These are phyloP conservation scores for Terrapene triunguis DNA, from an alignment of 2,113 vertebrate species.

Conservation along the genomic window DNA sequence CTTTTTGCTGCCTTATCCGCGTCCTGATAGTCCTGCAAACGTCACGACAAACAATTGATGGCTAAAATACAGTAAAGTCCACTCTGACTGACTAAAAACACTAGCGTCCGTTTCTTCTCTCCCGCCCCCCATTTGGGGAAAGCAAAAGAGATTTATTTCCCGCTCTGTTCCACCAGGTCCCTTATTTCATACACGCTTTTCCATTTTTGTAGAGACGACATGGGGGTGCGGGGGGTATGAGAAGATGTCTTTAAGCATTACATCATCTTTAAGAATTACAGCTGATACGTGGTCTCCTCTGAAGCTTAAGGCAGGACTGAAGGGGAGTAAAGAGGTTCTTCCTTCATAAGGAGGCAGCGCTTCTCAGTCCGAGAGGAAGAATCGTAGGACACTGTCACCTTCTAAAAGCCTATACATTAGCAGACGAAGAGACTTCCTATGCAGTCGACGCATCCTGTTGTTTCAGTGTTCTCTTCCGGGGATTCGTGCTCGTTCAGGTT, in stretches of 20 bases:
- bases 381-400: neutral
- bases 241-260: neutral
- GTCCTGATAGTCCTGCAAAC: too few relatives aligned
- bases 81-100: neutral
- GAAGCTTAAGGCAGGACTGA: neutral
- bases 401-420: neutral
- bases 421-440: neutral
- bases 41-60: neutral
- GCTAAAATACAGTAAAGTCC: neutral
- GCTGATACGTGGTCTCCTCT: neutral
- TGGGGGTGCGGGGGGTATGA: neutral
- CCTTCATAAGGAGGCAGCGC: neutral
- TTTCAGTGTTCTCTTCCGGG: neutral
- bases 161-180: too few relatives aligned
- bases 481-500: neutral
- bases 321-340: too few relatives aligned
- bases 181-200: neutral
- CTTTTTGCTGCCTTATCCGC: too few relatives aligned
- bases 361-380: neutral
- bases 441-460: too few relatives aligned
- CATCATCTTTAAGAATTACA: neutral
- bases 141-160: neutral
- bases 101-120: neutral
- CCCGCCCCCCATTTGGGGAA: too few relatives aligned
- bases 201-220: neutral